These are phyloP conservation scores for Lycophotia porphyrea DNA, from an alignment of 2,888 invertebrate species.

Conservation along the genomic window DNA sequence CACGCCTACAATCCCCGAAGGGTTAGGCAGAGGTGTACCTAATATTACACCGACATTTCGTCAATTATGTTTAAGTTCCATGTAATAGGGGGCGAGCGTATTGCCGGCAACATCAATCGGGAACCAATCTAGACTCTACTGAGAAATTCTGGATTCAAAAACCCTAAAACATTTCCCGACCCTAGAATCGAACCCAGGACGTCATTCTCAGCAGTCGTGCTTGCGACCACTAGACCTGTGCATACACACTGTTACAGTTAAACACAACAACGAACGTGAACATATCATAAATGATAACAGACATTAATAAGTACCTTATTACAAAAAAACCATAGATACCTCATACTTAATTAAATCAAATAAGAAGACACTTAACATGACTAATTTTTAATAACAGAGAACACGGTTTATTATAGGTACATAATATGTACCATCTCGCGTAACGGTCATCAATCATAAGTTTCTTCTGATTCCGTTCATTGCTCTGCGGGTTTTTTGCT, in stretches of 20 bases:
- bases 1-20: no score
- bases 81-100: no score
- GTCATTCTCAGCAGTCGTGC: no score
- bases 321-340: constrained; percentile 24
- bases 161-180: no score
- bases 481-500: constrained; percentile 55
- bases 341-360: constrained; percentile 9
- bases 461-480: constrained; percentile 50
- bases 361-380: constrained; percentile 43
- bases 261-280: background rate
- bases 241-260: background rate
- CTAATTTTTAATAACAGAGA: constrained; percentile 41
- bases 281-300: constrained; percentile 10
- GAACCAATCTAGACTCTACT: no score
- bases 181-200: no score
- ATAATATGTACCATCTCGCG: background rate
- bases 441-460: constrained; percentile 53
- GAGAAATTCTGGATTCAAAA: no score
- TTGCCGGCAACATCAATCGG: no score
- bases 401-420: constrained; percentile 38
- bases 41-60: no score
- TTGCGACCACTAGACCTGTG: no score
- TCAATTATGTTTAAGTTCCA: no score
- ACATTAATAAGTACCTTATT: constrained; percentile 15
- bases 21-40: no score